phyloP scores from a whole-genome alignment of 2,113 vertebrate species.

The Rhipidura dahli region DNA sequence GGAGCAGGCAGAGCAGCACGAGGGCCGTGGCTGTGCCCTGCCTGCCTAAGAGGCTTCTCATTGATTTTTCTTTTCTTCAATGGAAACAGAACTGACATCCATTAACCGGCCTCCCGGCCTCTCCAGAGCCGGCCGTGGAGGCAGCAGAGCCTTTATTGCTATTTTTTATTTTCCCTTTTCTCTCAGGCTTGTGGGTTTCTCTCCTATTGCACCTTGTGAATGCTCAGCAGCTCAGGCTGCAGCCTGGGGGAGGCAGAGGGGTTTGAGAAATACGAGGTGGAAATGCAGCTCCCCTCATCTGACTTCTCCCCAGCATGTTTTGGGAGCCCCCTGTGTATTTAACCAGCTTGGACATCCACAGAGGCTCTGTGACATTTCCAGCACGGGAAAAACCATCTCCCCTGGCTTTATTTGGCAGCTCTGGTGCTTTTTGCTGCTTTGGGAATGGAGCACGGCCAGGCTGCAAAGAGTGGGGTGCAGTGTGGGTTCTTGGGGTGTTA shows the following conservation, averaged over 20 bases:
- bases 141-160: not conserved
- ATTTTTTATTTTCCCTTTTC: not conserved
- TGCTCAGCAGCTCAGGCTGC: not conserved
- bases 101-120: constrained; percentile 43
- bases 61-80: constrained; percentile 73
- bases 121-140: not conserved
- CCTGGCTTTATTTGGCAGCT: not conserved
- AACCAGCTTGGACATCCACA: not conserved
- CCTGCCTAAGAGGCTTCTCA: constrained; percentile 64
- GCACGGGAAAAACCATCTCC: not conserved
- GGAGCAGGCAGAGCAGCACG: not conserved
- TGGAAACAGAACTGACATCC: constrained; percentile 56
- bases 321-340: not conserved
- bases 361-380: not conserved
- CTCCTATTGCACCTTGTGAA: not conserved
- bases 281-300: not conserved
- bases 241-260: not conserved
- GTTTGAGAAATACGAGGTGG: not conserved
- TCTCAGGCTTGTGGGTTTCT: not conserved
- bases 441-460: not conserved
- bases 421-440: not conserved
- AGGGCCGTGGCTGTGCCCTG: constrained; percentile 5
- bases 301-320: not conserved
- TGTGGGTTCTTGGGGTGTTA: not conserved
- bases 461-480: not conserved